phyloP scores from a whole-genome alignment of 2,797 vertebrate genomes.

The Huso huso region DNA sequence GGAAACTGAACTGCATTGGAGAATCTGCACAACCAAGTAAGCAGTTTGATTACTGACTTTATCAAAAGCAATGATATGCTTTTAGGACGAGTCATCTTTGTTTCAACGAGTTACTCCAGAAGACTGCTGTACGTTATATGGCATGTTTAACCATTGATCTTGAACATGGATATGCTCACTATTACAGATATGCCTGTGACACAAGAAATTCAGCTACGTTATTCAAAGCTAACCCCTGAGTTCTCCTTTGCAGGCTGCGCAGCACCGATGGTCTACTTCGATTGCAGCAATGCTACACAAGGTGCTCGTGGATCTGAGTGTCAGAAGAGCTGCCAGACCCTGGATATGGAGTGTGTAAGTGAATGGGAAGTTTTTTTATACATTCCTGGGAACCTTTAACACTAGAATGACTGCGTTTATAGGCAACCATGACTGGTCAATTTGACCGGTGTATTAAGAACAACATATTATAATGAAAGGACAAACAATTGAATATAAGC shows the following conservation, averaged over 20 bases:
- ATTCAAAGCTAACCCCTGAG: conserved; percentile 2
- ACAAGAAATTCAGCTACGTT: background rate
- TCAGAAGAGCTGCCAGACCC: conserved; percentile 76
- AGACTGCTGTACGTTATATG: too few relatives aligned
- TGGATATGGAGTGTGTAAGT: conserved; percentile 85
- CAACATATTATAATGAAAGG: too few relatives aligned
- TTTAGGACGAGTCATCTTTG: too few relatives aligned
- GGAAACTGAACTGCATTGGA: conserved; percentile 68
- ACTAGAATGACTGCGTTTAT: too few relatives aligned
- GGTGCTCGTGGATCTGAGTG: conserved; percentile 66
- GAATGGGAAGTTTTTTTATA: background rate
- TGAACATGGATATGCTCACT: too few relatives aligned
- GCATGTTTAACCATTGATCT: too few relatives aligned
- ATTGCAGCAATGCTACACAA: conserved; percentile 54
- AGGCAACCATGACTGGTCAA: too few relatives aligned
- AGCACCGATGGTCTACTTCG: conserved; percentile 67
- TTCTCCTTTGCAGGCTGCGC: conserved; percentile 44
- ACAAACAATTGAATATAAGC: too few relatives aligned
- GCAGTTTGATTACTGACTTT: background rate
- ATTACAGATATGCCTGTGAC: too few relatives aligned
- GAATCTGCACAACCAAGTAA: conserved; percentile 34
- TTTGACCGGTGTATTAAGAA: too few relatives aligned
- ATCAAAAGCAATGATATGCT: too few relatives aligned
- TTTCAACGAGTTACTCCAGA: too few relatives aligned
- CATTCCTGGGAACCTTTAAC: background rate